Evolutionary conservation across 2,888 invertebrate genomes (phyloP).

Genomic region (Eupithecia exiguata): DNA sequence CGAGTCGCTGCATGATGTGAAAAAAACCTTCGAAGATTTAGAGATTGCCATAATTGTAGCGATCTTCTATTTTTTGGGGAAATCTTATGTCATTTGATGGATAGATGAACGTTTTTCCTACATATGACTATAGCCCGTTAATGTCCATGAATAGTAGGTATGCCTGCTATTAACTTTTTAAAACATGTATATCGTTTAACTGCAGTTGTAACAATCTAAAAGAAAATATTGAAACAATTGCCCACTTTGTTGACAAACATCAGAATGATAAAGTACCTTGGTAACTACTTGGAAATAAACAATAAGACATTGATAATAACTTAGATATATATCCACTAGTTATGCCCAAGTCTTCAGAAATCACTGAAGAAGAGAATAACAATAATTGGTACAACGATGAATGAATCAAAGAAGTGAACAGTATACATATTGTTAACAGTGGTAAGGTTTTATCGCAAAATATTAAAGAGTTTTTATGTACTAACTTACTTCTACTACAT

Average conservation of each 20-base stretch:
- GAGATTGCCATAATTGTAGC: neutral
- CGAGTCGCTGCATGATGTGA: neutral
- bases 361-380: neutral
- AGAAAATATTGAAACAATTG: conserved; percentile 6
- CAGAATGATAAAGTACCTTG: neutral
- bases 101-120: neutral
- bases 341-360: neutral
- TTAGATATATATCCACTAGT: neutral
- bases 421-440: neutral
- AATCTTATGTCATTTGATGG: neutral
- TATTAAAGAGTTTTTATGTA: neutral
- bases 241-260: conserved; percentile 10
- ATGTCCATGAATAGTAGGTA: neutral
- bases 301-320: neutral
- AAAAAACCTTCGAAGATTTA: neutral
- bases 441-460: neutral
- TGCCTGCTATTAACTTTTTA: neutral
- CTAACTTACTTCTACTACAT: no score
- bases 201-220: conserved; percentile 1
- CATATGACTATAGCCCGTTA: no score
- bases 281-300: neutral
- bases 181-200: neutral
- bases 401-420: neutral
- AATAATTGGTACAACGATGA: neutral
- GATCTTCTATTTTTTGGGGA: neutral